Base-by-base conservation (phyloP, 2,888 invertebrate genomes). In the Masnerella sp. region DNA sequence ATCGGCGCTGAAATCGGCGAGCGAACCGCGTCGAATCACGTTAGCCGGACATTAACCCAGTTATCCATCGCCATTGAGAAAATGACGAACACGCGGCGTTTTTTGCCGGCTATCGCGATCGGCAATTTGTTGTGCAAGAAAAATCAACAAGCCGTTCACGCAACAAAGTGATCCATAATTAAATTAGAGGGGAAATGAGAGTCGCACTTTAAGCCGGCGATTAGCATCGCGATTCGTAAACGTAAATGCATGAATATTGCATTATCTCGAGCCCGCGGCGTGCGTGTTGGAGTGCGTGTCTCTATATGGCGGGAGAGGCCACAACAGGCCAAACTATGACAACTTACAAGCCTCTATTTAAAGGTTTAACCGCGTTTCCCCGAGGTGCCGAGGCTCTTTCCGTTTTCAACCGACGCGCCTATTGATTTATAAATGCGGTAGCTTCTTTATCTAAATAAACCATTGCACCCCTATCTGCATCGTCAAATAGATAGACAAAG, bases 251-350 rank as follows among this genome's bases (percentile, higher is more conserved):
- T 62, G 51, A 51, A 62, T 43, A 34, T 62, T 51, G 25, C 32
- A 49, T 61, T 47, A 49, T 28, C 4, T 22, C 12, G 18, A 25
- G 34, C 15, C 17, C 32, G 43, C 47, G 25, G 18, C 36, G 20
- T 15, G 15, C 36, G 8, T 45, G 18, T 32, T 32, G 14, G 47
- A 20, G 14, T 34, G 25, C 28, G 42, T 45, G 22, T 67, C 75
- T 75, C 65, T 75, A 75, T 75, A 75, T 72, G 75, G 75, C 69
- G 73, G 73, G 76, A 76, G 76, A 76, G 76, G 73, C 68, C 67
- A 58, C 54, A 49, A 59, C 58, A 58, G 34, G 73, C 67, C 58
- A 65, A 73, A 65, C 76, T 76, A 74, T 76, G 73, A 76, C 76
- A 76, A 73, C 67, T 73, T 62, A 45, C 75, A 56, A 65, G 73